Percentiles rank a stretch among this genome's conserved stretches.
Conservation (phyloP, 2,113 vertebrate species). For the Mastomys natalensis region DNA sequence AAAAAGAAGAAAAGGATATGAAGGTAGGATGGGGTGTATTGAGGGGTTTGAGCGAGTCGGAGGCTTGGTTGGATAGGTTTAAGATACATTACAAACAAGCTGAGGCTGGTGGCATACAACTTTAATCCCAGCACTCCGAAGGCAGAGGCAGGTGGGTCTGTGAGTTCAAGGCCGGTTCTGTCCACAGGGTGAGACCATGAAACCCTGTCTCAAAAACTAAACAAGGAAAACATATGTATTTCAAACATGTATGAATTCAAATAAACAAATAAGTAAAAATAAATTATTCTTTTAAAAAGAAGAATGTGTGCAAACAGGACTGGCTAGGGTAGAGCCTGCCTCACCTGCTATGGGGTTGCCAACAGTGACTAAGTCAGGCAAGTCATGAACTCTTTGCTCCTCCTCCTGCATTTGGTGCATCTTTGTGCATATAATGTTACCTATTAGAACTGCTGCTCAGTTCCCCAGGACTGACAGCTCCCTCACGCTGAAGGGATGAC, state of each 20-base stretch:
- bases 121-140: not conserved
- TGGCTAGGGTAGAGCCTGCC: not conserved
- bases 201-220: not conserved
- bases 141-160: not conserved
- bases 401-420: accelerated
- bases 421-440: not conserved
- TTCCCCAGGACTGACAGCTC: not conserved
- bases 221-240: not conserved
- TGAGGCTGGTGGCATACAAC: not conserved
- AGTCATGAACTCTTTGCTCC: not conserved
- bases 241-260: not conserved
- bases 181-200: too few relatives aligned
- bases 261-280: not conserved
- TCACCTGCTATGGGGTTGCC: not conserved
- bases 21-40: too few relatives aligned
- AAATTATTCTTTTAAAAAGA: not conserved
- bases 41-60: too few relatives aligned
- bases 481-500: not conserved
- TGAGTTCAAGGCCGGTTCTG: not conserved
- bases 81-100: not conserved
- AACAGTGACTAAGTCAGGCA: not conserved
- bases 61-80: not conserved
- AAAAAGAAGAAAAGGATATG: not conserved
- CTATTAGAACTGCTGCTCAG: not conserved
- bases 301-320: not conserved